A percentile compares a stretch with the other conserved stretches of the same genome.
phyloP scores from a whole-genome alignment of 2,113 vertebrate genomes.

The Sinosuthora webbiana region DNA sequence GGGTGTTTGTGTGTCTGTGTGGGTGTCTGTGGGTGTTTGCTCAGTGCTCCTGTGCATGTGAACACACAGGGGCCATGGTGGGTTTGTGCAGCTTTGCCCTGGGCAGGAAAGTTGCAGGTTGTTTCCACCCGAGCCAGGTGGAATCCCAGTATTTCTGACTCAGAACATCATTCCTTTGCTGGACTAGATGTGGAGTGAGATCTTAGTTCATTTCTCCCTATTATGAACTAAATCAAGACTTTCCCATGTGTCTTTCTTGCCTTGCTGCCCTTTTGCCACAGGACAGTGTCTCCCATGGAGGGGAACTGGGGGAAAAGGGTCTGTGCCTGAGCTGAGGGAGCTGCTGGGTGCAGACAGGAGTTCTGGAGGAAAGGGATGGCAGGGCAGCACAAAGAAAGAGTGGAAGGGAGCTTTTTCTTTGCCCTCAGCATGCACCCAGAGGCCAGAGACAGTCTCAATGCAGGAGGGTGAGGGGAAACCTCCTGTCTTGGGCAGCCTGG shows the following conservation, averaged over 20 bases:
- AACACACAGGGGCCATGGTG: fast-evolving
- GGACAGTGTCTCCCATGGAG: background rate
- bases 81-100: background rate
- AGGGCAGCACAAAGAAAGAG: background rate
- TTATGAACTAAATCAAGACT: background rate
- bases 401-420: background rate
- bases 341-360: too few relatives aligned
- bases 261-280: background rate
- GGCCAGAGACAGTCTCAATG: fast-evolving
- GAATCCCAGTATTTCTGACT: background rate
- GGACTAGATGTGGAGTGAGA: background rate
- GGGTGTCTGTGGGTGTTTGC: background rate
- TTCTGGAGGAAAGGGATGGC: background rate
- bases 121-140: background rate
- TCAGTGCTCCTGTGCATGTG: fast-evolving
- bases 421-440: background rate
- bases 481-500: background rate
- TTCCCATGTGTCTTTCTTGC: background rate
- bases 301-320: too few relatives aligned
- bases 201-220: background rate
- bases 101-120: background rate
- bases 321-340: background rate
- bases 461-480: background rate
- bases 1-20: background rate
- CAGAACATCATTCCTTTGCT: fast-evolving